Conservation (phyloP, 2,113 vertebrate species). For the Centropristis striata region DNA sequence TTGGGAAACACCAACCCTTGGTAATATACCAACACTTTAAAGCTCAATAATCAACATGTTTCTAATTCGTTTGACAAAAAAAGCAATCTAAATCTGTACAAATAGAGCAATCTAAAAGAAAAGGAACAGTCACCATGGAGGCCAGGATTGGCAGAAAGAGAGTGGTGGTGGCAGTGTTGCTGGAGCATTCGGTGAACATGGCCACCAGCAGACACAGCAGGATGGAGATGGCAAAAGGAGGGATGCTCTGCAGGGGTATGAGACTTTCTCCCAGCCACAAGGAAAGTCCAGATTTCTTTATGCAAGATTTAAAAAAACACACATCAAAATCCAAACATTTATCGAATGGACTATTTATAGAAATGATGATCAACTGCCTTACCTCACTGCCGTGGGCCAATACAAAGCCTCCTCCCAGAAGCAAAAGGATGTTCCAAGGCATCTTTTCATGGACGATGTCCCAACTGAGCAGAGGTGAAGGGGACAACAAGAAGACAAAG, state of each 20-base stretch:
- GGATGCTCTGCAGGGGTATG: constrained; percentile 84
- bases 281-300: constrained; percentile 88
- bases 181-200: constrained; percentile 91
- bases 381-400: constrained; percentile 92
- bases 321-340: background rate
- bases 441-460: constrained; percentile 85
- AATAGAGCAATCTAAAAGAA: background rate
- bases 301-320: background rate
- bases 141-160: constrained; percentile 93
- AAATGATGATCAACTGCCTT: constrained; percentile 15
- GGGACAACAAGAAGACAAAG: constrained; percentile 34
- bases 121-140: constrained; percentile 88
- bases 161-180: constrained; percentile 92
- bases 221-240: constrained; percentile 83
- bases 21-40: background rate
- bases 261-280: constrained; percentile 86
- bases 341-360: background rate
- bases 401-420: constrained; percentile 91
- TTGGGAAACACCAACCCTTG: background rate
- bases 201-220: constrained; percentile 87
- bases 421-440: constrained; percentile 89
- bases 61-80: background rate
- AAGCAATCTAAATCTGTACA: no score
- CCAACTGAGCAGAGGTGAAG: constrained; percentile 87
- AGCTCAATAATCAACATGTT: background rate